A percentile compares a stretch with the other conserved stretches of the same genome.
These are phyloP conservation scores for Nicator chloris DNA, from an alignment of 2,113 vertebrate genomes.

Conservation along the genomic window DNA sequence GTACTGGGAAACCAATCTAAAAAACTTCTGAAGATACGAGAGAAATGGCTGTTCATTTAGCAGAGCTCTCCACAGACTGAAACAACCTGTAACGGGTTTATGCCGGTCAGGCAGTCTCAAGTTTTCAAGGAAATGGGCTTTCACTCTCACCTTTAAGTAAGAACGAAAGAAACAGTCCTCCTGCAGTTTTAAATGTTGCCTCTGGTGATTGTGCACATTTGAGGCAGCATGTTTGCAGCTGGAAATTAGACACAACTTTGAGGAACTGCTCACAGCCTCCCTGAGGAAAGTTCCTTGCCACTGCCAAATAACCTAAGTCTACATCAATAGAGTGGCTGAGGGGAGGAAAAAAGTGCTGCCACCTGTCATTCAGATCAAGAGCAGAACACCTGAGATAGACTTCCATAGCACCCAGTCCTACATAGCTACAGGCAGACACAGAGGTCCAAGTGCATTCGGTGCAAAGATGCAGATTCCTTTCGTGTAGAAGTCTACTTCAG, in stretches of 20 bases:
- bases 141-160: background rate
- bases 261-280: background rate
- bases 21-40: background rate
- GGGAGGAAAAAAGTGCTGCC: background rate
- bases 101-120: background rate
- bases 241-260: background rate
- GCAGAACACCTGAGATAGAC: background rate
- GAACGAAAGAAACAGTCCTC: background rate
- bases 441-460: accelerated
- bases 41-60: background rate
- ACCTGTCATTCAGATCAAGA: background rate
- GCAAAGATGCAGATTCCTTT: background rate
- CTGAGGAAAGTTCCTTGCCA: background rate
- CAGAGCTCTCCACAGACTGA: background rate
- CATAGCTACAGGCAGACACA: background rate
- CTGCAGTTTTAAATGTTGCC: background rate
- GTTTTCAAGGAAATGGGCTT: background rate
- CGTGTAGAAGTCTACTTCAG: background rate
- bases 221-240: background rate
- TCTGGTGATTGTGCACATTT: background rate
- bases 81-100: background rate
- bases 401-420: background rate
- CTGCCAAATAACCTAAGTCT: background rate
- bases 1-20: background rate
- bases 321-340: accelerated